These are phyloP conservation scores for Lordiphosa fenestrarum DNA, from an alignment of 2,888 invertebrate species.

Conservation along the genomic window DNA sequence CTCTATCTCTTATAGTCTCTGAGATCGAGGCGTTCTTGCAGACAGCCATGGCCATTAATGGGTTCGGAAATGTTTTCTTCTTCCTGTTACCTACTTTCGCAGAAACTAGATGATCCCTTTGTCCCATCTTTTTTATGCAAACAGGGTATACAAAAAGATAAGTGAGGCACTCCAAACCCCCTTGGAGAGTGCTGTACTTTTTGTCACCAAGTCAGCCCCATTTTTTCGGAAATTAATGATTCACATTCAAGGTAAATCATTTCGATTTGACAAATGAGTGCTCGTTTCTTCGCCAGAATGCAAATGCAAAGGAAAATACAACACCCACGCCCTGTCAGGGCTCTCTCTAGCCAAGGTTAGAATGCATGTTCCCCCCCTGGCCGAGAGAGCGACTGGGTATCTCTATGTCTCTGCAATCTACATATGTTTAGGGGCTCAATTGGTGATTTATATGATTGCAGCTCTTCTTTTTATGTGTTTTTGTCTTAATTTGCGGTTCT, in stretches of 20 bases:
- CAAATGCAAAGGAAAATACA: slow-evolving; percentile 1
- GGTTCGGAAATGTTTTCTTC: too few species aligned
- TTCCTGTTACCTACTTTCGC: too few species aligned
- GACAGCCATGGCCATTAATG: too few species aligned
- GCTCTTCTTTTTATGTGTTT: slow-evolving; percentile 14
- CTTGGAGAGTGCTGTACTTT: too few species aligned
- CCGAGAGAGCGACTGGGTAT: not conserved
- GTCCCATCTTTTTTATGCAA: too few species aligned
- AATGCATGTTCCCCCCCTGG: slow-evolving; percentile 2
- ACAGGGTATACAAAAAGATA: too few species aligned
- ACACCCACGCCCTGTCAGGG: slow-evolving; percentile 12
- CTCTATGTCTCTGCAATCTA: not conserved
- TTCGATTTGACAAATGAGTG: slow-evolving; percentile 6
- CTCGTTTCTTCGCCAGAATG: not conserved
- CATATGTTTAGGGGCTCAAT: slow-evolving; percentile 13
- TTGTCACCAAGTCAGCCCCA: too few species aligned
- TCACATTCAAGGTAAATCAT: slow-evolving; percentile 3
- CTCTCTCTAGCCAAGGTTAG: slow-evolving; percentile 15
- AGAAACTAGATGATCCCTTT: too few species aligned
- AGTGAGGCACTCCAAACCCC: too few species aligned
- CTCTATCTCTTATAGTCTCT: too few species aligned
- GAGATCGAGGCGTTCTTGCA: too few species aligned
- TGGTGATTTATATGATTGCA: slow-evolving; percentile 38
- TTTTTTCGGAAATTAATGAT: slow-evolving; percentile 10
- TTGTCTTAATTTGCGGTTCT: slow-evolving; percentile 44